These are phyloP conservation scores for Muricea muricata DNA, from an alignment of 92 coral and sea anemone species.

Conservation along the genomic window DNA sequence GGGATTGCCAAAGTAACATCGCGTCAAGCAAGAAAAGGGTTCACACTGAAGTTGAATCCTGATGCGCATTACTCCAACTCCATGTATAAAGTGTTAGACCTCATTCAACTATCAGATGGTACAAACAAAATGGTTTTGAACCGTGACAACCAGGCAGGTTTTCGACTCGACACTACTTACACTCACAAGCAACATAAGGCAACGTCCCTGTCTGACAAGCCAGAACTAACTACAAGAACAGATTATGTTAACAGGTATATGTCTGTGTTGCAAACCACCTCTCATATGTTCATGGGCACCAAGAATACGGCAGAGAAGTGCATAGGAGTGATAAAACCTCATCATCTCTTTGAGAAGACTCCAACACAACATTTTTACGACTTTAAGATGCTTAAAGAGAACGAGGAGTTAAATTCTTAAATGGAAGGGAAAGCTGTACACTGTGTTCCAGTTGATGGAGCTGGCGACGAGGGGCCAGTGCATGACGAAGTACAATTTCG, in stretches of 20 bases:
- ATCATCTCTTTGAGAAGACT: neutral
- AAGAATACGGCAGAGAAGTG: neutral
- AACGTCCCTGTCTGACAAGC: neutral
- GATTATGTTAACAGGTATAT: neutral
- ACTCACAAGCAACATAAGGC: neutral
- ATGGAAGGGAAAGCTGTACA: neutral
- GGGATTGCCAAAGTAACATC: too few relatives aligned
- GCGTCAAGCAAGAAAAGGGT: too few relatives aligned
- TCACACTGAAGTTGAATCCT: too few relatives aligned
- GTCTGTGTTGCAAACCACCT: neutral
- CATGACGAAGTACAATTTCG: slow-evolving; percentile 51
- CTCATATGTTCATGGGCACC: neutral
- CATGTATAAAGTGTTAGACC: too few relatives aligned
- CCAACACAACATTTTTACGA: slow-evolving; percentile 15
- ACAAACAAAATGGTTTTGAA: neutral
- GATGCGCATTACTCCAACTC: too few relatives aligned
- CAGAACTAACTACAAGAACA: neutral
- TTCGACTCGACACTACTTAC: neutral
- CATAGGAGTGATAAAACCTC: slow-evolving; percentile 22
- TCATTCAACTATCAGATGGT: too few relatives aligned
- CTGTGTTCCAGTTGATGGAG: slow-evolving; percentile 46
- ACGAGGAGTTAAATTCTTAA: too few relatives aligned
- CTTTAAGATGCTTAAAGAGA: slow-evolving; percentile 3
- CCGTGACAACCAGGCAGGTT: neutral
- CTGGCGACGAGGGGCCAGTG: slow-evolving; percentile 46